Percentiles rank a stretch among this genome's conserved stretches.
Evolutionary conservation across 2,113 vertebrate genomes (phyloP).

Genomic region (Alaudala cheleensis): DNA sequence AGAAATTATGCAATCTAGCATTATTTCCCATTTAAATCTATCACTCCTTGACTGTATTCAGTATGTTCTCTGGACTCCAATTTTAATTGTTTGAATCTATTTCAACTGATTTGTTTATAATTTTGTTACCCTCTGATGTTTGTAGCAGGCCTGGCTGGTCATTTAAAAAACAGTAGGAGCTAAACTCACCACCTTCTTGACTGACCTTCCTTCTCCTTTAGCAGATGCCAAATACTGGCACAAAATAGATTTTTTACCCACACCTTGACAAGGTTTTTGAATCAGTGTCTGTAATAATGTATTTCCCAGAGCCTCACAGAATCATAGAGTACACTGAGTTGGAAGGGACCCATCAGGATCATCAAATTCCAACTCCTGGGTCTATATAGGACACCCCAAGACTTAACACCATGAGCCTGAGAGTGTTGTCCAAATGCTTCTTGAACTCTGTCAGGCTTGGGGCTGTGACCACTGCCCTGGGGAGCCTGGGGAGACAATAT

Average conservation of each 20-base stretch:
- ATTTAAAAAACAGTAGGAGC: background rate
- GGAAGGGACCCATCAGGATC: background rate
- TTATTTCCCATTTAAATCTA: background rate
- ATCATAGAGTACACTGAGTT: background rate
- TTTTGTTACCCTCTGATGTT: background rate
- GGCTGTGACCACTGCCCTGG: background rate
- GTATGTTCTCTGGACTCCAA: background rate
- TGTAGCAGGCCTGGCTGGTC: background rate
- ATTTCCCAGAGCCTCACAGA: background rate
- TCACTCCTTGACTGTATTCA: background rate
- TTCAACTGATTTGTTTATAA: background rate
- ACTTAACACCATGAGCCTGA: background rate
- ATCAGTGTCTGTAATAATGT: background rate
- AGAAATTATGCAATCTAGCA: background rate
- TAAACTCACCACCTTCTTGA: background rate
- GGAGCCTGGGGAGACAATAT: background rate
- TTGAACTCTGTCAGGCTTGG: background rate
- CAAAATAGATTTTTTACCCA: background rate
- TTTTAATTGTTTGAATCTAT: background rate
- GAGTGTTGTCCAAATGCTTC: background rate
- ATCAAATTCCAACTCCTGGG: background rate
- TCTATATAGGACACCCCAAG: rapidly evolving
- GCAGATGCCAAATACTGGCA: background rate
- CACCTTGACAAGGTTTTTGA: background rate
- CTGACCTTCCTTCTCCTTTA: background rate